phyloP scores from a whole-genome alignment of 1,140 invertebrate species.

The Thaumetopoea pityocampa region DNA sequence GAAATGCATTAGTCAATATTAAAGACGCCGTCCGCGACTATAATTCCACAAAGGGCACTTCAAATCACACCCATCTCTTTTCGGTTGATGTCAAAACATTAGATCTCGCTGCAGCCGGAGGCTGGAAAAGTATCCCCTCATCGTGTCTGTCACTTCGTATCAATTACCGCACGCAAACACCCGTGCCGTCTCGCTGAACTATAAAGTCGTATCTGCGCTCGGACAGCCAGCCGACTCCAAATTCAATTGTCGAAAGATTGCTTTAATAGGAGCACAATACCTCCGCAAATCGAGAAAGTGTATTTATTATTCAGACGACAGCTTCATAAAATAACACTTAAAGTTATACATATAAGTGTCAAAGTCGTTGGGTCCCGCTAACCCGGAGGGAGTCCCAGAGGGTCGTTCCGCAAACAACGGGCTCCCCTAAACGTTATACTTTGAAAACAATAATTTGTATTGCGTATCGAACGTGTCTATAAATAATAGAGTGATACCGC shows the following conservation, averaged over 20 bases:
- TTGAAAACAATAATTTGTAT: constrained; percentile 77
- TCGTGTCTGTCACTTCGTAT: constrained; percentile 69
- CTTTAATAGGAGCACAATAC: constrained; percentile 60
- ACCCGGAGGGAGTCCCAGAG: constrained; percentile 35
- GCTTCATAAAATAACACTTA: constrained; percentile 47
- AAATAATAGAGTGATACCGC: constrained; percentile 75
- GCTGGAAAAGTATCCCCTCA: constrained; percentile 63
- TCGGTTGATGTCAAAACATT: constrained; percentile 72
- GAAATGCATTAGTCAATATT: constrained; percentile 75
- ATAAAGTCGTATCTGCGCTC: constrained; percentile 63
- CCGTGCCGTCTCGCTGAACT: constrained; percentile 35
- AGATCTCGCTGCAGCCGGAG: constrained; percentile 55
- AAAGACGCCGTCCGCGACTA: constrained; percentile 66
- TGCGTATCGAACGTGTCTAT: constrained; percentile 74
- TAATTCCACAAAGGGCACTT: constrained; percentile 75
- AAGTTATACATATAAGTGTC: constrained; percentile 35
- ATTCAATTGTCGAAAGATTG: constrained; percentile 74
- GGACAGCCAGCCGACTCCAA: constrained; percentile 58
- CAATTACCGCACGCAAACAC: constrained; percentile 73
- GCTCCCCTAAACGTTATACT: constrained; percentile 75
- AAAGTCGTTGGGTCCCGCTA: constrained; percentile 33
- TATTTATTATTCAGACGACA: constrained; percentile 32
- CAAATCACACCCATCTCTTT: constrained; percentile 73
- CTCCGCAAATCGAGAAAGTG: constrained; percentile 44
- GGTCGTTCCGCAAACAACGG: constrained; percentile 68